phyloP scores from a whole-genome alignment of 2,888 invertebrate species.

The Bursaphelenchus okinawaensis region DNA sequence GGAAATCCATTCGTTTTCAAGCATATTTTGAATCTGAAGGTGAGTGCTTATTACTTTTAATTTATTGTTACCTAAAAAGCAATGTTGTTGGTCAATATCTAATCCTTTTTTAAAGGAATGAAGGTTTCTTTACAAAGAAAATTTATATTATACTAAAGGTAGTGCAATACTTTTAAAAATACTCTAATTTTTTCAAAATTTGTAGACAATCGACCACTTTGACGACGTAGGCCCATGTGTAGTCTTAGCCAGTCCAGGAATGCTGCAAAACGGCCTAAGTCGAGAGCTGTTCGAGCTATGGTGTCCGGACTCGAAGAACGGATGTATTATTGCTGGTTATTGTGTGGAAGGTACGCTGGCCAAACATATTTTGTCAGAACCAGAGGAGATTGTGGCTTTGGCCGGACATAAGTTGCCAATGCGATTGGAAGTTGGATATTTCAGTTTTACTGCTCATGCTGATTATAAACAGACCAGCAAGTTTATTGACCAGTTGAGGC shows the following conservation, averaged over 20 bases:
- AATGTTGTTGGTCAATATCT: neutral
- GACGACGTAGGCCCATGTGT: constrained; percentile 99
- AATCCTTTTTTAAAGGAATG: neutral
- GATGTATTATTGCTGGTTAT: constrained; percentile 90
- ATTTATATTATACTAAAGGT: neutral
- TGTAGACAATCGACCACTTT: constrained; percentile 92
- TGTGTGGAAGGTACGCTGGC: constrained; percentile 65
- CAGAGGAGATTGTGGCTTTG: constrained; percentile 91
- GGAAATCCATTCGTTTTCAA: constrained; percentile 98
- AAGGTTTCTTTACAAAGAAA: neutral
- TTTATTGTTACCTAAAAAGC: neutral
- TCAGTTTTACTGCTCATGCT: constrained; percentile 97
- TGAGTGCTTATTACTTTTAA: constrained; percentile 12
- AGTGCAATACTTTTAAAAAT: neutral
- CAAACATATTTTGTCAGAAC: constrained; percentile 83
- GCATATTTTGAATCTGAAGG: constrained; percentile 70
- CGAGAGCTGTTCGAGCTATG: constrained; percentile 95
- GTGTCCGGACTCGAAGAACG: constrained; percentile 97
- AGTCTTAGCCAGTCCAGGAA: constrained; percentile 98
- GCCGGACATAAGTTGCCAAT: constrained; percentile 89
- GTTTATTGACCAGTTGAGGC: constrained; percentile 86
- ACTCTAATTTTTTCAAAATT: neutral
- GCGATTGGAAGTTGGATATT: constrained; percentile 68
- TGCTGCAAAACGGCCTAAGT: constrained; percentile 98
- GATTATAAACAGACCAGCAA: constrained; percentile 96